These are phyloP conservation scores for Sorex fumeus DNA, from an alignment of 2,113 vertebrate genomes.

Conservation along the genomic window DNA sequence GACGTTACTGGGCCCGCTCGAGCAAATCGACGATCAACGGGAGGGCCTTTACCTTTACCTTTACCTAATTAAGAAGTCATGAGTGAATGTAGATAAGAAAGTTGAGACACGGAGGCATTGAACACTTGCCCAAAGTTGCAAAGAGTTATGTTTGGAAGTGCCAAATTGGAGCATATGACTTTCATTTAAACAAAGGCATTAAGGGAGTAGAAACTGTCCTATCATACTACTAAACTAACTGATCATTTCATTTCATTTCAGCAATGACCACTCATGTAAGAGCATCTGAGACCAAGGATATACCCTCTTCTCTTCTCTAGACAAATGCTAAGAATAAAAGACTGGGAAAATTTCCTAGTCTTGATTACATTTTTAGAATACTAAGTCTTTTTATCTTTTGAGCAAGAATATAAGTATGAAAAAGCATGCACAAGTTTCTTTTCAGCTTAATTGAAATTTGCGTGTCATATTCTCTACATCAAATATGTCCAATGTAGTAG, in stretches of 20 bases:
- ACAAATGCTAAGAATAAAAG: constrained; percentile 14
- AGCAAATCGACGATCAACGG: too few relatives aligned
- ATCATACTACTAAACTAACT: neutral
- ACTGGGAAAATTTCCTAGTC: neutral
- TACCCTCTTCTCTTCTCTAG: neutral
- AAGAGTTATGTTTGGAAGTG: neutral
- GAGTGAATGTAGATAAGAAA: constrained; percentile 17
- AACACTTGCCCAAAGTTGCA: constrained; percentile 11
- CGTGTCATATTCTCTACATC: constrained; percentile 90
- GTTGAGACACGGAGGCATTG: neutral
- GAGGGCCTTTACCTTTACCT: too few relatives aligned
- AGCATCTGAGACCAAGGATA: neutral
- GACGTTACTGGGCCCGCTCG: too few relatives aligned
- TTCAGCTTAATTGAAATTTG: constrained; percentile 89
- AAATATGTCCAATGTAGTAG: constrained; percentile 88
- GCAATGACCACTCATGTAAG: neutral
- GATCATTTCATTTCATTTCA: neutral
- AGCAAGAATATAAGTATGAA: constrained; percentile 88
- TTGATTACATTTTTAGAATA: constrained; percentile 78
- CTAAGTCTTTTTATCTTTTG: constrained; percentile 84
- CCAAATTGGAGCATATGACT: neutral
- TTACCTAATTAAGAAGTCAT: neutral
- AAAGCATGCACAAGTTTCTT: constrained; percentile 86
- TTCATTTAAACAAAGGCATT: neutral
- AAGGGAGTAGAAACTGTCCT: neutral